phyloP scores from a whole-genome alignment of 2,797 vertebrate species.

The Amblyraja radiata region DNA sequence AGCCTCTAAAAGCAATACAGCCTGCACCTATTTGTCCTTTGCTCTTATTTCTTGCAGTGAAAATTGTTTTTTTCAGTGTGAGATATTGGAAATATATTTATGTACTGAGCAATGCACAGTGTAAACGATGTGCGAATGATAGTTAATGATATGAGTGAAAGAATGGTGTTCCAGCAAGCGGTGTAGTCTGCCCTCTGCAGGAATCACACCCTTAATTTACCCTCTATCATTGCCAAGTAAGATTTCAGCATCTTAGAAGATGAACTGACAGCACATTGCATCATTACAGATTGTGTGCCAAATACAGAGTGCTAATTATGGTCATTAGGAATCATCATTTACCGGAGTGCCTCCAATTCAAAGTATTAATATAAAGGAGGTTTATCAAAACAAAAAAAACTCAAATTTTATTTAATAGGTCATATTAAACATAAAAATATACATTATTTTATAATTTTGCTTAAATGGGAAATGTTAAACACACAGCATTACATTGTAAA shows the following conservation, averaged over 20 bases:
- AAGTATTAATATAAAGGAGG: neutral
- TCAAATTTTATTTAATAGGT: neutral
- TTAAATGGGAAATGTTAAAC: neutral
- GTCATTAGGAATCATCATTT: constrained; percentile 10
- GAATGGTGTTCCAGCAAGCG: neutral
- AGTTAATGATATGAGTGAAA: neutral
- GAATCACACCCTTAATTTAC: neutral
- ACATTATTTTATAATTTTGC: constrained; percentile 1
- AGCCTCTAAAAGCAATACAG: too few relatives aligned
- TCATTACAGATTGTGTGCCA: neutral
- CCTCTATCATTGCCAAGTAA: neutral
- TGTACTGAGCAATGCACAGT: neutral
- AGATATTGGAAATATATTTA: neutral
- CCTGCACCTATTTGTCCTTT: too few relatives aligned
- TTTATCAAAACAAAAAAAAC: neutral
- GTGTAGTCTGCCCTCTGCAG: constrained; percentile 27
- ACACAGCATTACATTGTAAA: neutral
- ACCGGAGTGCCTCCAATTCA: neutral
- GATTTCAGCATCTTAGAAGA: neutral
- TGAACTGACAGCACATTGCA: neutral
- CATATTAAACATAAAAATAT: neutral
- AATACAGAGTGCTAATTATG: neutral
- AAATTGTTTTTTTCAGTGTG: neutral
- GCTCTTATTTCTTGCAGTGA: neutral
- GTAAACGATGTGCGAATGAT: too few relatives aligned